phyloP scores from a whole-genome alignment of 2,113 vertebrate species.

The Machaerirhynchus nigripectus region DNA sequence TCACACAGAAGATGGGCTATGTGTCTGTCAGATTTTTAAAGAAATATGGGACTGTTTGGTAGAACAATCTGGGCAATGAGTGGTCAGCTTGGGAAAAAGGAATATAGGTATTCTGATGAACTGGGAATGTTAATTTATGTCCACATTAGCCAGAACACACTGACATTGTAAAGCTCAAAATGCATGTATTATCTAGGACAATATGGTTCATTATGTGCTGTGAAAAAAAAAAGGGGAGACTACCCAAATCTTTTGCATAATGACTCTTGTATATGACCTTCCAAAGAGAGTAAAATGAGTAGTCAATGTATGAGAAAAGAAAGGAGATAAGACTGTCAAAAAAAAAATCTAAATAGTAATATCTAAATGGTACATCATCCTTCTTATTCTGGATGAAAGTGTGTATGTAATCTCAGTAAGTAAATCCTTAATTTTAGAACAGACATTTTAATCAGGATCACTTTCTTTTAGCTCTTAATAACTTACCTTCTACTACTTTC shows the following conservation, averaged over 20 bases:
- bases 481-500: background rate
- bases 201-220: background rate
- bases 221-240: background rate
- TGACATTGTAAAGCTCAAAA: background rate
- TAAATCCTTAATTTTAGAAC: background rate
- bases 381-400: background rate
- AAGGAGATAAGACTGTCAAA: background rate
- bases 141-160: background rate
- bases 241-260: background rate
- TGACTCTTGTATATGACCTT: background rate
- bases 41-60: background rate
- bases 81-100: background rate
- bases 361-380: background rate
- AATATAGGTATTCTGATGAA: background rate
- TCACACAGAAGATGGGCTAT: background rate
- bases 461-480: background rate
- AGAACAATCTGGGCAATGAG: background rate
- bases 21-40: background rate
- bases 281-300: background rate
- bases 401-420: background rate
- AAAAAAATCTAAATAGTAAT: background rate
- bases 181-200: background rate
- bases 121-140: background rate
- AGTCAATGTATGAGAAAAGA: background rate
- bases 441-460: background rate